Conservation (phyloP, 2,113 vertebrate species). For the Ardeotis arabs region DNA sequence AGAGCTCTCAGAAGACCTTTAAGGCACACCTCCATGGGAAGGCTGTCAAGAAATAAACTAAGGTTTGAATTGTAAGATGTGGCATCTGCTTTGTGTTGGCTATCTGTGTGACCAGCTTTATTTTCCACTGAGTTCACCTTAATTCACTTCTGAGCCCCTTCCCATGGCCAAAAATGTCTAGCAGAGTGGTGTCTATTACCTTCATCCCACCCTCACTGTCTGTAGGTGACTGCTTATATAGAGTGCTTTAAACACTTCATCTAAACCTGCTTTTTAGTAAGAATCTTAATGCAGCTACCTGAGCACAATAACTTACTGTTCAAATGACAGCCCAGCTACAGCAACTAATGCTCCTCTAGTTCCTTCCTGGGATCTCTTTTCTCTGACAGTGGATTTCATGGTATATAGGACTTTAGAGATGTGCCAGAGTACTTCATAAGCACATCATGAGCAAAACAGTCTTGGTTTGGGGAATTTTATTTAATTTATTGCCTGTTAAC, state of each 20-base stretch:
- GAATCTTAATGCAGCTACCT: neutral
- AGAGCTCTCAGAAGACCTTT: neutral
- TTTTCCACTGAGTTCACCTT: neutral
- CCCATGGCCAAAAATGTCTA: neutral
- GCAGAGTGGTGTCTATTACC: neutral
- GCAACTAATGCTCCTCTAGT: neutral
- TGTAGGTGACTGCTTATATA: neutral
- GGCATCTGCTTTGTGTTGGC: neutral
- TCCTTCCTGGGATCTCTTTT: neutral
- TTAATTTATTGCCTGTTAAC: neutral
- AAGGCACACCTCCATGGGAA: neutral
- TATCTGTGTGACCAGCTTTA: neutral
- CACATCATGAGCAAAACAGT: neutral
- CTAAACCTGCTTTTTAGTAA: neutral
- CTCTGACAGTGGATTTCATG: neutral
- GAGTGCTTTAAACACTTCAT: neutral
- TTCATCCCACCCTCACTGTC: neutral
- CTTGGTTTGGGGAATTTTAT: neutral
- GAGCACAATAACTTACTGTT: neutral
- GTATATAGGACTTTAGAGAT: neutral
- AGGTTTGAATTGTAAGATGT: neutral
- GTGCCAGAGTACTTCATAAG: neutral
- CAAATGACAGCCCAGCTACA: fast-evolving
- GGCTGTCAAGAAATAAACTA: neutral
- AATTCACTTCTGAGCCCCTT: neutral